Percentiles rank a stretch among this genome's conserved stretches.
Conservation (phyloP, 2,113 vertebrate genomes). For the Jacana jacana region DNA sequence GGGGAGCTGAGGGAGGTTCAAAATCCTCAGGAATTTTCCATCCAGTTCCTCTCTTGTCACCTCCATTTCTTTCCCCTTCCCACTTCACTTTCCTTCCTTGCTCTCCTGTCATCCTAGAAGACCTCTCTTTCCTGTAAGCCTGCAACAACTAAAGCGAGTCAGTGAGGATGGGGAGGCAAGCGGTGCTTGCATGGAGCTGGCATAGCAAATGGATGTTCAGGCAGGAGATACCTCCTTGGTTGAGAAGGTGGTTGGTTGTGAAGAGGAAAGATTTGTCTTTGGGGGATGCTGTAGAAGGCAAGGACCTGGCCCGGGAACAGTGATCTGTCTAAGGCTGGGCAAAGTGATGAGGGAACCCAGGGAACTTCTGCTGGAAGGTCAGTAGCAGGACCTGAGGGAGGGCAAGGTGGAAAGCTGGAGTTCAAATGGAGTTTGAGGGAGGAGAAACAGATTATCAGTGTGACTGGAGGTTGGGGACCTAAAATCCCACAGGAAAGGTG, state of each 20-base stretch:
- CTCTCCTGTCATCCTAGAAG: background rate
- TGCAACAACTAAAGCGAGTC: background rate
- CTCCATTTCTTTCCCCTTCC: background rate
- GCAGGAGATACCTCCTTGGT: background rate
- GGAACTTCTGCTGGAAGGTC: background rate
- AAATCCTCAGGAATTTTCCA: background rate
- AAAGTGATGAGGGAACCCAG: background rate
- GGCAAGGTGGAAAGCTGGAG: background rate
- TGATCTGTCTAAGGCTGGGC: background rate
- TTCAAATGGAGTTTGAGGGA: background rate
- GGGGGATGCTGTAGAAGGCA: background rate
- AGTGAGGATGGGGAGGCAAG: background rate
- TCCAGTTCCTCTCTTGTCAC: background rate
- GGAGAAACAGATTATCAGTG: background rate
- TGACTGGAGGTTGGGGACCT: background rate
- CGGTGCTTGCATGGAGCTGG: background rate
- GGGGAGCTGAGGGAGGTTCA: background rate
- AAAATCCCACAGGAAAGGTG: background rate
- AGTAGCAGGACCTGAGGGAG: background rate
- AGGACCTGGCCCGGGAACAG: no score
- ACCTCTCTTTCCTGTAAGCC: background rate
- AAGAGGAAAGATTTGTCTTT: background rate
- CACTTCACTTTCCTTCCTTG: background rate
- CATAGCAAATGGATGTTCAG: rapidly evolving
- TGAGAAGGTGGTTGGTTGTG: background rate